These are phyloP conservation scores for Austrolebias charrua DNA, from an alignment of 2,797 vertebrate species.

Conservation along the genomic window DNA sequence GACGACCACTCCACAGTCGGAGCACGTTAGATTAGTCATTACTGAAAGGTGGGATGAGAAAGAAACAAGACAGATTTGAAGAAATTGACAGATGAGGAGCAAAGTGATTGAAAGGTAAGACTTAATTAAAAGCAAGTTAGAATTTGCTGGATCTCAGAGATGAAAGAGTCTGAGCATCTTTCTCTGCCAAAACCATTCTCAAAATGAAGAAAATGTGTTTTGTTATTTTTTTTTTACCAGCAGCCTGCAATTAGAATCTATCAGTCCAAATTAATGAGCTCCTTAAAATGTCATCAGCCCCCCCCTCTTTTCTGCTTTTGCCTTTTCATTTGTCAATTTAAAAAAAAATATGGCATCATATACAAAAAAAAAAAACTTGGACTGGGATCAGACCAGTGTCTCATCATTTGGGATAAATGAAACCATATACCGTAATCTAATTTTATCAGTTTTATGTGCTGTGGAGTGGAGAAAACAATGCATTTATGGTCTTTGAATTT, in stretches of 20 bases:
- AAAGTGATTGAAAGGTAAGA: constrained; percentile 46
- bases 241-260: constrained; percentile 46
- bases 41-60: constrained; percentile 32
- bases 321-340: constrained; percentile 50
- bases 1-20: constrained; percentile 45
- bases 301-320: constrained; percentile 30
- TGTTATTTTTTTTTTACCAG: constrained; percentile 26
- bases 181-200: constrained; percentile 12
- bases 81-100: constrained; percentile 47
- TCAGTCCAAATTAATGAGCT: constrained; percentile 60
- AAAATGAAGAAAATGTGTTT: constrained; percentile 23
- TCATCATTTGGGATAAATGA: constrained; percentile 61
- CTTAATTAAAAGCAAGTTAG: constrained; percentile 36
- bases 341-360: constrained; percentile 61
- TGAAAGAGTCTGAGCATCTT: constrained; percentile 9
- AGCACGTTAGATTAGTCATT: constrained; percentile 54
- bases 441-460: constrained; percentile 33
- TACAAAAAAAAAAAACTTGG: constrained; percentile 47
- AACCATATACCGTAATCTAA: constrained; percentile 46
- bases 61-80: constrained; percentile 43
- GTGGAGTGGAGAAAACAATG: background rate
- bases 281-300: constrained; percentile 38
- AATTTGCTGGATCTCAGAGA: constrained; percentile 20
- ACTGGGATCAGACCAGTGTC: constrained; percentile 35
- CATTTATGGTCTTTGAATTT: background rate